Base-by-base conservation (phyloP, 2,888 invertebrate genomes). In the Lobophora halterata region DNA sequence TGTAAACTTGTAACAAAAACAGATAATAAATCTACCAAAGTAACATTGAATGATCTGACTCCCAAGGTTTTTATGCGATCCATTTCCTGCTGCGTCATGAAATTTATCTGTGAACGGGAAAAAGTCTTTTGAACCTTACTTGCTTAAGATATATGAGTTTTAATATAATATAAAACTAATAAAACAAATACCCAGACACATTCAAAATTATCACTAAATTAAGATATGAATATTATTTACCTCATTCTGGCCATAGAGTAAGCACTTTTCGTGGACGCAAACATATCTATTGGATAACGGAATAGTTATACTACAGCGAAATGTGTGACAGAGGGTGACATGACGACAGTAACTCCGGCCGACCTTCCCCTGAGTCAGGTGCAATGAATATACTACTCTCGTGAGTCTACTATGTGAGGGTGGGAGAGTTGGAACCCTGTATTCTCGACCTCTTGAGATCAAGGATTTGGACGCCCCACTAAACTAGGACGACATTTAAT, bases 221-320 rank as follows among this genome's bases (percentile, higher is more conserved):
- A n/a, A n/a, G 46, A 37, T 49, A 52, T 65, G 50, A 63, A 59
- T 60, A 56, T 61, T 58, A n/a, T n/a, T n/a, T n/a, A n/a, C n/a
- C n/a, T n/a, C n/a, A n/a, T n/a, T 57, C 53, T 53, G 46, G 38
- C 39, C 42, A 61, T 58, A 57, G 52, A 59, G 49, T 37, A 44
- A 52, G 50, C 50, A 42, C 50, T 58, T 47, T 40, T 43, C 34
- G 42, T 51, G 43, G 55, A 59, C 55, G 49, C 48, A 62, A 57
- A 63, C 57, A 61, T 58, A 56, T 67, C 62, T 63, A 59, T 64
- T 55, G 50, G 60, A 59, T 63, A 60, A 59, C 46, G 43, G 41
- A 49, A 59, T 46, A 59, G 58, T 61, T 66, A 62, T 61, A 62
- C 57, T 54, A 55, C 55, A 45, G n/a, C n/a, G n/a, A 49, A 42